A percentile compares a stretch with the other conserved stretches of the same genome.
Conservation (phyloP, 2,888 invertebrate species). For the Drosophila peninsularis region DNA sequence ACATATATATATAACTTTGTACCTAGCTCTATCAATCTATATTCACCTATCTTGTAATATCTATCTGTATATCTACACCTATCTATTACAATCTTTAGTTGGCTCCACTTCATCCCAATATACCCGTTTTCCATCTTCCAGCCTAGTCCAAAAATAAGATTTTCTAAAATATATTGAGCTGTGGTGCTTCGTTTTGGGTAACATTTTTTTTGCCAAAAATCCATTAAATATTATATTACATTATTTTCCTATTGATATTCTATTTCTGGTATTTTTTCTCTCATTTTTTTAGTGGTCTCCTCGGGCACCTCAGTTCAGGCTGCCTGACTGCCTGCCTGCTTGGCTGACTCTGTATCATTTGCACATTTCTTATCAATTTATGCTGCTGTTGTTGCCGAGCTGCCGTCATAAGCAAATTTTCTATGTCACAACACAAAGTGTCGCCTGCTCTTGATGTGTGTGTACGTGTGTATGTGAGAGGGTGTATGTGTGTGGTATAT, state of each 20-base stretch:
- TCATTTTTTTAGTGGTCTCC: background rate
- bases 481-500: conserved; percentile 38
- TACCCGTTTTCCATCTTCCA: background rate
- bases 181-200: background rate
- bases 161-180: background rate
- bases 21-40: too few species aligned
- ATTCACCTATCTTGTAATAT: too few species aligned
- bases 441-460: conserved; percentile 1
- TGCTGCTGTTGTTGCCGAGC: conserved; percentile 41
- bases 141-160: background rate
- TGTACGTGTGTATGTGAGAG: conserved; percentile 17
- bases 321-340: background rate
- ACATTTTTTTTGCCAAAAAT: background rate
- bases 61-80: background rate
- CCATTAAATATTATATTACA: conserved; percentile 5
- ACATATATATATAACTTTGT: too few species aligned
- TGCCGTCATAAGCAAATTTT: conserved; percentile 53
- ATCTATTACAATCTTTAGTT: background rate
- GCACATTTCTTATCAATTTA: conserved; percentile 52
- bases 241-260: conserved; percentile 6
- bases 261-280: background rate
- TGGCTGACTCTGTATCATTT: conserved; percentile 34
- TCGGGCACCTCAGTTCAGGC: background rate
- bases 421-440: conserved; percentile 37
- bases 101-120: background rate